A percentile compares a stretch with the other conserved stretches of the same genome.
Conservation (phyloP, 2,113 vertebrate genomes). For the Syngnathoides biaculeatus region DNA sequence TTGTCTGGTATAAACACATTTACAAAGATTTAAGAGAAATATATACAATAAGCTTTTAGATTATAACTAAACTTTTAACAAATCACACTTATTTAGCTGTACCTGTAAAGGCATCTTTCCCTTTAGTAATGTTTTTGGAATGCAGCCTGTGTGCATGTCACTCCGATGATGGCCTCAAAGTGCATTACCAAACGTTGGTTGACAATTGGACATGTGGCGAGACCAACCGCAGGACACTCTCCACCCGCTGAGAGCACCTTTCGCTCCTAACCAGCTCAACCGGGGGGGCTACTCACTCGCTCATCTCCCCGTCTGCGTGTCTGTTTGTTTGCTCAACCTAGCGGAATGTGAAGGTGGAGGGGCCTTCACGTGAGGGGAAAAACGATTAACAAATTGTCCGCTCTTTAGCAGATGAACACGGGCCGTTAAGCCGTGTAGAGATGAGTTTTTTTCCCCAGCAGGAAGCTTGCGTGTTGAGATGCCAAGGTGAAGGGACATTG, state of each 20-base stretch:
- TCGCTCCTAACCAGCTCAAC: conserved; percentile 26
- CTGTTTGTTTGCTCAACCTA: conserved; percentile 60
- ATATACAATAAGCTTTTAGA: too few species aligned
- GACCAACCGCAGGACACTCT: conserved; percentile 23
- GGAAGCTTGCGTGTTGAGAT: conserved; percentile 50
- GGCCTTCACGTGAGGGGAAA: conserved; percentile 34
- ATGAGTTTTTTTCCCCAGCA: conserved; percentile 64
- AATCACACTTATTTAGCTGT: too few species aligned
- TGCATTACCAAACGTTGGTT: conserved; percentile 20
- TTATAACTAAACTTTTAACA: too few species aligned
- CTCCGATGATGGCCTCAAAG: conserved; percentile 25
- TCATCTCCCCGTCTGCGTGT: conserved; percentile 41
- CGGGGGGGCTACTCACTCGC: neutral
- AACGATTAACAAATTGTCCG: conserved; percentile 69
- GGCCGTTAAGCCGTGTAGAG: conserved; percentile 56
- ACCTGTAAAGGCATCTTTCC: neutral
- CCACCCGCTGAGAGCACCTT: conserved; percentile 31
- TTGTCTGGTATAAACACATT: too few species aligned
- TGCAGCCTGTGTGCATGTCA: conserved; percentile 1
- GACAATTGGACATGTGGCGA: conserved; percentile 6
- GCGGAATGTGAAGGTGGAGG: conserved; percentile 36
- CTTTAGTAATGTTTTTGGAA: neutral
- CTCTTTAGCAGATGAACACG: conserved; percentile 69
- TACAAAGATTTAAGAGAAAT: too few species aligned
- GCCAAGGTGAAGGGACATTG: conserved; percentile 58